Percentiles rank a stretch among this genome's conserved stretches.
Conservation (phyloP, 2,888 invertebrate genomes). For the Caenorhabditis sp. region DNA sequence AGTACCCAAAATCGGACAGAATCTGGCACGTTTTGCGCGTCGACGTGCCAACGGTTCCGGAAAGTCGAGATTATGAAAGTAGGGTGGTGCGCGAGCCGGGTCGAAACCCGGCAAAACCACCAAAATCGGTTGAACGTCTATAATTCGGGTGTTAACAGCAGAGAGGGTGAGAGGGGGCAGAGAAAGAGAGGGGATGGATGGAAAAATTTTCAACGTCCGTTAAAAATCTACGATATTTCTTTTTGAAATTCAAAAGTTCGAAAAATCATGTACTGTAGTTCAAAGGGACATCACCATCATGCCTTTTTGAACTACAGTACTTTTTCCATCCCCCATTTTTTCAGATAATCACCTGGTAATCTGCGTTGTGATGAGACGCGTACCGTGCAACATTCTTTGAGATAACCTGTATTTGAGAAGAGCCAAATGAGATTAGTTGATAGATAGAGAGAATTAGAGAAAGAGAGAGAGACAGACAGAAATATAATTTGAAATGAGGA, state of each 20-base stretch:
- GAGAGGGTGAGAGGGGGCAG: not conserved
- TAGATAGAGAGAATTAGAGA: slow-evolving; percentile 10
- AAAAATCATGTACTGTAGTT: no score
- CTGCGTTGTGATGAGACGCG: slow-evolving; percentile 40
- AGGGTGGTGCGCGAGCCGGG: slow-evolving; percentile 39
- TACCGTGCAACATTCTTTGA: slow-evolving; percentile 53
- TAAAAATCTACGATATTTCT: no score
- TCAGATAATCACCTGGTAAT: slow-evolving; percentile 43
- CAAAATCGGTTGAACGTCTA: slow-evolving; percentile 53
- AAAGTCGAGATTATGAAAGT: slow-evolving; percentile 45
- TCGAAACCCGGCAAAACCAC: slow-evolving; percentile 50
- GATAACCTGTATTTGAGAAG: slow-evolving; percentile 37
- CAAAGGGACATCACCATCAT: no score
- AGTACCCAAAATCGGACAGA: slow-evolving; percentile 51
- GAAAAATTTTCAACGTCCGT: not conserved
- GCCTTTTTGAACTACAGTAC: no score
- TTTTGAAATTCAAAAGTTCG: no score
- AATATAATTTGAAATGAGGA: slow-evolving; percentile 7
- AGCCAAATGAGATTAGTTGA: slow-evolving; percentile 4
- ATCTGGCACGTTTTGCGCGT: slow-evolving; percentile 43
- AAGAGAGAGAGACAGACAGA: slow-evolving; percentile 8
- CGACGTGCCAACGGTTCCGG: slow-evolving; percentile 48
- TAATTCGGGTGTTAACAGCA: not conserved
- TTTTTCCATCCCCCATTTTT: not conserved
- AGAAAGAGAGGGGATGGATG: not conserved